Evolutionary conservation across 53 echinoderm and acorn worm genomes (phyloP), one percentile per base, ranked within the genome.

Genomic region (Glandiceps talaboti): DNA sequence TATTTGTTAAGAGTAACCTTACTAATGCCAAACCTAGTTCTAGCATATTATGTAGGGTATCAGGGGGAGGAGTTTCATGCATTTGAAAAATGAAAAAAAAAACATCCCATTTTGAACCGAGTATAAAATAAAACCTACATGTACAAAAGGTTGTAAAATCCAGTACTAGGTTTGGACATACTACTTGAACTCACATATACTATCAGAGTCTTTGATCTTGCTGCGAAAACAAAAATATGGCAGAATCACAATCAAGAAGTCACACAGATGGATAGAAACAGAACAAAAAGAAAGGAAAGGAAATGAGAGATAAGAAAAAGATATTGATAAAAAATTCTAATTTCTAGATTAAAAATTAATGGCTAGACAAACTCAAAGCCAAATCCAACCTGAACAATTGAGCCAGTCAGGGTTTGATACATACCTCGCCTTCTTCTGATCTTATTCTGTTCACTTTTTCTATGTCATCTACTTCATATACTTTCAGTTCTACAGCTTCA

Each of bases 401-500:
- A n/a, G n/a, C n/a, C n/a, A n/a, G n/a, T n/a, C n/a, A n/a, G 20
- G 6, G 64, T 45, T 6, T 20, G 64, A 12, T 45, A 6, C 88
- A 88, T 78, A 92, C 92, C 92, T 95, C 92, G 82, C 90, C 83
- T 25, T 89, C 79, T 73, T 96, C 92, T 31, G 90, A 77, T 78
- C 89, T 85, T 74, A 90, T 90, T 75, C 88, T 88, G 30, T 90
- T 82, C 73, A 92, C 82, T 77, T 87, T 89, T 74, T 93, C 79
- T n/a, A 92, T 88, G 76, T 96, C 91, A 74, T 96, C 97, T 0
- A 96, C 97, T 80, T 96, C 92, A 73, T 96, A 96, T 1, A 96
- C 90, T 81, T 96, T 96, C 81, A 96, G 88, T 80, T 90, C 97
- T 0, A 96, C 89, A 25, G 90, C 91, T 26, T 86, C 88, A 33